Base-by-base conservation (phyloP, 1,140 invertebrate genomes). In the Drosophila funebris region DNA sequence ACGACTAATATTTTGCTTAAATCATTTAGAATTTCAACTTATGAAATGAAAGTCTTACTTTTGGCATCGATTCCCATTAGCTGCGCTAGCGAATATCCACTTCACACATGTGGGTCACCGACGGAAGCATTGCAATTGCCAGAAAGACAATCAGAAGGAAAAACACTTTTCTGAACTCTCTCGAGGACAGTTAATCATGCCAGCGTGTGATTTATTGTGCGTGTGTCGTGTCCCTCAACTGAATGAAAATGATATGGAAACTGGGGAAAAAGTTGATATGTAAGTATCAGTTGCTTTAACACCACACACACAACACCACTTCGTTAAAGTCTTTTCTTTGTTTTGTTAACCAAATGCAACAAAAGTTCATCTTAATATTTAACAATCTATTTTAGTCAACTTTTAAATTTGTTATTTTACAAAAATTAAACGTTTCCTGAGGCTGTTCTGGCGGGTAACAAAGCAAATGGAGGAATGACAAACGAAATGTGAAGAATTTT, bases 401-500 rank as follows among this genome's bases (percentile, higher is more conserved):
- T 7, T 18, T 3, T 5, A 39, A 18, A 31, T 63, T 46, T 31
- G 29, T 33, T 61, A 61, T 62, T 36, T 33, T 27, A 14, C 33
- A 6, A 22, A 37, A 29, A 37, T 54, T 48, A 63, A 70, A 36
- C 22, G 9, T 6, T 27, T 29, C 16, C 6, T 6, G 6, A 22
- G 4, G 22, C 14, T 16, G 16, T 4, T 20, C n/a, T 43, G 24
- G 24, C 13, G 9, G 2, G n/a, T 4, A 18, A 8, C n/a, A 41
- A 8, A n/a, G n/a, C n/a, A 13, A 50, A 44, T n/a, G 31, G 20
- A 24, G 29, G 22, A 44, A 46, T 41, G 62, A 31, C 54, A 52
- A 56, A 44, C 64, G 41, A 61, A 56, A 50, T 68, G 70, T 66
- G 58, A 57, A 62, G 74, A 78, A 75, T 72, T 78, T 68, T 31